A percentile compares a stretch with the other conserved stretches of the same genome.
Conservation (phyloP, 2,888 invertebrate genomes). For the Quadroppia sp. region DNA sequence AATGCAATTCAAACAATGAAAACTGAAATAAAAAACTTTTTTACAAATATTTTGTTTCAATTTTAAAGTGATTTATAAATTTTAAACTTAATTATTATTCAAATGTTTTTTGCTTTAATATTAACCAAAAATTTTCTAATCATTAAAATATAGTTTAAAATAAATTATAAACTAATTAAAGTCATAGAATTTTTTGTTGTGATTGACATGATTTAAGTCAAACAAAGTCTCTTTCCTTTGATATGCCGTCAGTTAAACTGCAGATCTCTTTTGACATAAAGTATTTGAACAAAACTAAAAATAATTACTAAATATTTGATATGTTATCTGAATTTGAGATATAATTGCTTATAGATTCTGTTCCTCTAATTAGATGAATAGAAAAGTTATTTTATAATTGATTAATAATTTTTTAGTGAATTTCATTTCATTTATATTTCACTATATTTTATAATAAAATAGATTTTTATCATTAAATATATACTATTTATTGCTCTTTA, state of each 20-base stretch:
- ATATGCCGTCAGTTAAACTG: slow-evolving; percentile 2
- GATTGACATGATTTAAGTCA: not conserved
- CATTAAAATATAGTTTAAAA: slow-evolving; percentile 14
- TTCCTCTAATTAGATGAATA: too few relatives aligned
- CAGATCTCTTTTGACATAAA: slow-evolving; percentile 7
- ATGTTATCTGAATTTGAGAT: not conserved
- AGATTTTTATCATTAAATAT: too few relatives aligned
- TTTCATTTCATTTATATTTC: too few relatives aligned
- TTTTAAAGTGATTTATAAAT: not conserved
- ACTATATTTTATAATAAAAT: too few relatives aligned
- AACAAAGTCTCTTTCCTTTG: not conserved
- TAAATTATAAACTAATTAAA: slow-evolving; percentile 19
- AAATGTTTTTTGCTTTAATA: not conserved
- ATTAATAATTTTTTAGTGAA: too few relatives aligned
- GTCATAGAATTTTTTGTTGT: not conserved
- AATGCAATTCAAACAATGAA: not conserved
- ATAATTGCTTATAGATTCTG: too few relatives aligned
- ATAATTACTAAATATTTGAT: slow-evolving; percentile 2
- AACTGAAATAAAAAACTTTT: not conserved
- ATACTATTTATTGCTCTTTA: too few relatives aligned
- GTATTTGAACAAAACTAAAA: not conserved
- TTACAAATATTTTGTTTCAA: not conserved
- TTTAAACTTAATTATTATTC: slow-evolving; percentile 7
- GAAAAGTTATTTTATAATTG: too few relatives aligned
- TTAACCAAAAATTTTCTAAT: not conserved